Conservation (phyloP, 2,797 vertebrate species). For the Lophotriccus pileatus region DNA sequence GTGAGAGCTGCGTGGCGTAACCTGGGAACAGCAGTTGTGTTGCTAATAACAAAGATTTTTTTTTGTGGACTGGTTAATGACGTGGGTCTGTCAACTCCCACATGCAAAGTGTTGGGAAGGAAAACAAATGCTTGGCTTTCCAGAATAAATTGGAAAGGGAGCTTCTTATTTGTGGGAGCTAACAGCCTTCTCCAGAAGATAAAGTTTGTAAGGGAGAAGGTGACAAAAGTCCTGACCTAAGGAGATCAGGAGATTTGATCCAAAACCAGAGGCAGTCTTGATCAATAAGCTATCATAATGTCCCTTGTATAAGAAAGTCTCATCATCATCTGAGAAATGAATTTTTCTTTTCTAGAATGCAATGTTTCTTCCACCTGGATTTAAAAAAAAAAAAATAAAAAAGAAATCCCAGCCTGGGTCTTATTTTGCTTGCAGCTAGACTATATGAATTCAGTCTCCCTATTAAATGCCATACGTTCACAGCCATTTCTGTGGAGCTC, state of each 20-base stretch:
- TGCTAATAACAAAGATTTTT: not conserved
- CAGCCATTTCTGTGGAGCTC: not conserved
- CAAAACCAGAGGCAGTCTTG: not conserved
- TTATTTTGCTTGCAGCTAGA: fast-evolving
- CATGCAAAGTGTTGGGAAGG: fast-evolving
- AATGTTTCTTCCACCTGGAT: not conserved
- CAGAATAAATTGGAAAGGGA: not conserved
- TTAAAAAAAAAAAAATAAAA: not conserved
- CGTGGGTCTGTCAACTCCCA: not conserved
- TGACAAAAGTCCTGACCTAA: not conserved
- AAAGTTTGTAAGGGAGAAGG: not conserved
- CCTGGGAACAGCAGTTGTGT: not conserved
- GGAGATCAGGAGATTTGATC: not conserved
- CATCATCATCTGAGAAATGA: not conserved
- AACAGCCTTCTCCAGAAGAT: not conserved
- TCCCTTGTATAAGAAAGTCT: not conserved
- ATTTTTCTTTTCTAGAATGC: not conserved
- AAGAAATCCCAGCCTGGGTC: not conserved
- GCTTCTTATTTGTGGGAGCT: not conserved
- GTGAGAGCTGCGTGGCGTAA: not conserved
- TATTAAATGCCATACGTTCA: not conserved
- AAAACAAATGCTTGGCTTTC: not conserved
- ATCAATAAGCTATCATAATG: not conserved
- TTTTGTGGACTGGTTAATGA: not conserved
- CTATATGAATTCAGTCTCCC: not conserved